A percentile compares a stretch with the other conserved stretches of the same genome.
Conservation (phyloP, 2,888 invertebrate genomes). For the Chrysodeixis includens region DNA sequence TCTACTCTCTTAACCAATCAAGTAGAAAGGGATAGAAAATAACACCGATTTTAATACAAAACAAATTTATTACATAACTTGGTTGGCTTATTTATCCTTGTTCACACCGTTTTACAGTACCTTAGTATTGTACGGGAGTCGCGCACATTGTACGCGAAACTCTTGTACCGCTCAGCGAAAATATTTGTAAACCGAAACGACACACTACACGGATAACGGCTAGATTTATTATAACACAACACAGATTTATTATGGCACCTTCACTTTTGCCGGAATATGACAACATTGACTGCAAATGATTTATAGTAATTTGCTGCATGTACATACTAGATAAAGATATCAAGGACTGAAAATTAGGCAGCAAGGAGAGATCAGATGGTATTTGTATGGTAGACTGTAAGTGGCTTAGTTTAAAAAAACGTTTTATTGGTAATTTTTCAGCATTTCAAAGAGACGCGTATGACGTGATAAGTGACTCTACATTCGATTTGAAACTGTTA, state of each 20-base stretch:
- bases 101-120: neutral
- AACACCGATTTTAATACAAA: too few species aligned
- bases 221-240: constrained; percentile 58
- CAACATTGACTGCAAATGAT: constrained; percentile 51
- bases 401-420: too few species aligned
- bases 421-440: too few species aligned
- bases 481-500: neutral
- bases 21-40: too few species aligned
- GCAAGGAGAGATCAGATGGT: neutral
- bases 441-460: too few species aligned
- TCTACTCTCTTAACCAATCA: too few species aligned
- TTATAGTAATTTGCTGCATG: constrained; percentile 47
- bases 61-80: too few species aligned
- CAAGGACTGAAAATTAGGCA: constrained; percentile 4
- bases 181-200: constrained; percentile 55
- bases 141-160: constrained; percentile 30
- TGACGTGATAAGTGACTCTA: too few species aligned
- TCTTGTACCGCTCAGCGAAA: constrained; percentile 44
- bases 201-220: constrained; percentile 52
- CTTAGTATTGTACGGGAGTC: constrained; percentile 45
- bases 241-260: constrained; percentile 61
- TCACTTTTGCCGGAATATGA: constrained; percentile 61
- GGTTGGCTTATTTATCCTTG: too few species aligned
- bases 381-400: neutral
- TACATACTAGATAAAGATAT: constrained; percentile 16